Evolutionary conservation across 2,888 invertebrate genomes (phyloP), one percentile per base, ranked within the genome.

Genomic region (Abrostola triplasia): DNA sequence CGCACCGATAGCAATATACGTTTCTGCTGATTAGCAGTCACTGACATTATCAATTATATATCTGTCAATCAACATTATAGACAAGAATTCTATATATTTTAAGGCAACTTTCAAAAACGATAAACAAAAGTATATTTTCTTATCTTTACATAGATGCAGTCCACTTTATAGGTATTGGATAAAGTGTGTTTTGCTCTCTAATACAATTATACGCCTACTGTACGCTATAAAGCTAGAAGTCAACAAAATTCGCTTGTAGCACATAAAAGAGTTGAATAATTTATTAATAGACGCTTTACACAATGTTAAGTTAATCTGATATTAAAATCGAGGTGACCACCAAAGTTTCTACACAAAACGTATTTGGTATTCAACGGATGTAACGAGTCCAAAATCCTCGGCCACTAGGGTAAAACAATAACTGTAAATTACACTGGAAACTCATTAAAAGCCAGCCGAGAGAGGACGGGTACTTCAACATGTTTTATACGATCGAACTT

Each of bases 401-500:
- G 84, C 83, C 84, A 82, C 84, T 81, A 77, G 90, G 88, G 87
- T 89, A 84, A 89, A 92, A 92, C 92, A 92, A 93, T 93, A 92
- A 90, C 91, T 87, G 91, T 92, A 92, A 92, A 92, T 92, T 92
- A 90, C 90, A 76, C 89, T 89, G 79, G 82, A 90, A 93, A 92
- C 92, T 93, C 92, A 92, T 93, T 93, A 92, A 90, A 91, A 90
- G 83, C 87, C 69, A 64, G 76, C 77, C 80, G 76, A 68, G 70
- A 66, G 67, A 69, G 75, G 72, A 67, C 67, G 66, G 64, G 80
- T 79, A 73, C 79, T 81, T 70, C 70, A 85, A 82, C 80, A 80
- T 82, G 87, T 86, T 88, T 85, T 87, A 88, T 84, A 83, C 85
- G 84, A 90, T 90, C 87, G 84, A 90, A 90, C 86, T 90, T 90